phyloP scores from a whole-genome alignment of 2,888 invertebrate genomes.

The Gasteruption jaculator region DNA sequence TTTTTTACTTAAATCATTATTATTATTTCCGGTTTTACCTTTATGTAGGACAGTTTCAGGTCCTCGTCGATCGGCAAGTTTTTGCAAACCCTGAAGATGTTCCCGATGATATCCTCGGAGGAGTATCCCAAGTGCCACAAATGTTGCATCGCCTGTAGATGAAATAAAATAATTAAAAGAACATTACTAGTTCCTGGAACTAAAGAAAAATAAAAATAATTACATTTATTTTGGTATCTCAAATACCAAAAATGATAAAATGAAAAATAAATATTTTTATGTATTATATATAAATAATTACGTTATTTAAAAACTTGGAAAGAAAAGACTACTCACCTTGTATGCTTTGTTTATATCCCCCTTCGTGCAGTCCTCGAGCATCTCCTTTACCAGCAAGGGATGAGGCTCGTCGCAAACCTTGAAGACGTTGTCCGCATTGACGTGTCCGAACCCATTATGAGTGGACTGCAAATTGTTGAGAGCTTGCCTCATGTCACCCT shows the following conservation, averaged over 20 bases:
- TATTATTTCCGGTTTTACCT: slow-evolving; percentile 52
- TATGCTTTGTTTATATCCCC: slow-evolving; percentile 84
- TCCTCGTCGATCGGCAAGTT: slow-evolving; percentile 76
- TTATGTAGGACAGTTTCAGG: slow-evolving; percentile 78
- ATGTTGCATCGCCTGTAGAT: slow-evolving; percentile 70
- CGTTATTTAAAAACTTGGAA: slow-evolving; percentile 4
- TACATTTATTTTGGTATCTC: slow-evolving; percentile 2
- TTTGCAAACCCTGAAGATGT: slow-evolving; percentile 92
- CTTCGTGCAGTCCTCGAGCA: slow-evolving; percentile 79
- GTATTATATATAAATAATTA: background rate
- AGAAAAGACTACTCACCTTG: slow-evolving; percentile 60
- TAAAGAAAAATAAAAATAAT: background rate
- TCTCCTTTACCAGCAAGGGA: slow-evolving; percentile 85
- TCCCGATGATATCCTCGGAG: slow-evolving; percentile 92
- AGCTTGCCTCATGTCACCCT: slow-evolving; percentile 97
- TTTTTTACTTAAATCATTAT: background rate
- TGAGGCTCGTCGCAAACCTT: slow-evolving; percentile 99
- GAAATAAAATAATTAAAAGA: slow-evolving; percentile 19
- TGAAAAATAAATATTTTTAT: background rate
- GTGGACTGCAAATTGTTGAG: slow-evolving; percentile 97
- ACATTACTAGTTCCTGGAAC: slow-evolving; percentile 7
- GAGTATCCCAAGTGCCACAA: slow-evolving; percentile 94
- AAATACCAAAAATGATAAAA: background rate
- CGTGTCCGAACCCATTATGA: slow-evolving; percentile 84
- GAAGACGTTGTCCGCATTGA: slow-evolving; percentile 93